Evolutionary conservation across 2,888 invertebrate genomes (phyloP), one percentile per base, ranked within the genome.

Genomic region (Melinopterus prodromus): DNA sequence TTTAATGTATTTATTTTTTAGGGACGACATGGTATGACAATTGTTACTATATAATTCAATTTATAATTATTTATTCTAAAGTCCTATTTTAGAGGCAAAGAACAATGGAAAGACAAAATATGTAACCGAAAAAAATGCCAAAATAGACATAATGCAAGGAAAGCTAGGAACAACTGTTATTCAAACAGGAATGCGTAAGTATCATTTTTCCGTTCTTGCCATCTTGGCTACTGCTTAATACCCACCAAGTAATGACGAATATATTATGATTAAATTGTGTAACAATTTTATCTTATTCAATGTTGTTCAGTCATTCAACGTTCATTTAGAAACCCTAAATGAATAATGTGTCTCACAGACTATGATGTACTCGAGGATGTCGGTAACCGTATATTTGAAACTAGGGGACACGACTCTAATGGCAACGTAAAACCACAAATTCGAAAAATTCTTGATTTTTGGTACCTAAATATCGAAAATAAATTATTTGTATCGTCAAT

Each of bases 1-100:
- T 53, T 53, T 53, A 53, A 53, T 53, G 53, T 6, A 53, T 53
- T 53, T 53, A 4, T 53, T 71, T 71, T 71, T 71, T 35, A 71
- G 71, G 71, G 71, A 26, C 12, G 12, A 12, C 12, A 16, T 71
- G 71, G 71, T 71, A 71, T 16, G 71, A 71, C 12, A 16, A 6
- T 35, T 35, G 35, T 16, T 71, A 15, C 12, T 12, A 35, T 35
- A 26, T 71, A 12, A 71, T 71, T 12, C 71, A 71, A 71, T 71
- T 71, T 35, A 35, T 35, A 26, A 26, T 71, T 71, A 71, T 71
- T 71, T 71, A 71, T 71, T 35, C n/a, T 71, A 15, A 71, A 71
- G 71, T 71, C 71, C 53, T 71, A 35, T 71, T 71, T 71, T 16
- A 71, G 71, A 71, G 53, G 12, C 53, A 9, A 53, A 53, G 12